Evolutionary conservation across 2,888 invertebrate species (phyloP), one percentile per base, ranked within the genome.

Genomic region (Aporophyla nigra): DNA sequence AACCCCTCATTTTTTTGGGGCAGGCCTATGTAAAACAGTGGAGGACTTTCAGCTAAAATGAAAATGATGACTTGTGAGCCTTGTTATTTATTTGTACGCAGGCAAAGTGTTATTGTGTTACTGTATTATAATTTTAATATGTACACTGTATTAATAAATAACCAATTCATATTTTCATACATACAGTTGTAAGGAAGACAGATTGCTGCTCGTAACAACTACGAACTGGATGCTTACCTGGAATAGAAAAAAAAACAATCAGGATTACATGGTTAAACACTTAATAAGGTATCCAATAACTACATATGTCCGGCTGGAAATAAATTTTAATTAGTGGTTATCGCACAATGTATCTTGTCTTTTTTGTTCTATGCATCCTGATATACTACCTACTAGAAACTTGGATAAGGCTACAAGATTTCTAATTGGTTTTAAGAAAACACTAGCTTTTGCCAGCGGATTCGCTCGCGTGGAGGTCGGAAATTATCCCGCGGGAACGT

Each of bases 151-250:
- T 58, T 12, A 16, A 40, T 71, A 14, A 16, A 40, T 71, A 14
- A 56, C 58, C 19, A 54, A 71, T 62, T 66, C 0, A 74, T 43
- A 16, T 71, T 33, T 79, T 51, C 19, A 74, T 84, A 87, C 85
- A 74, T 82, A 85, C 83, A 73, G 33, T 46, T 33, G 46, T 12
- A 83, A 51, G 24, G 43, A 69, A 74, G 43, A 46, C 21, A 19
- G 53, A 51, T 54, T 83, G 58, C 63, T 80, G 73, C 74, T 65
- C 65, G 24, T 56, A 68, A 66, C 16, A 73, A 27, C 24, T 49
- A 24, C 1, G 12, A 65, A 69, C 21, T n/a, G 19, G 78, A 77
- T 84, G 70, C 90, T 89, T 89, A 89, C 89, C 90, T 89, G 89
- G 51, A 89, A 89, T 72, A 84, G 63, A 89, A 80, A 87, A 86